Conservation (phyloP, 1,140 invertebrate genomes). For the Drosophila gunungcola region DNA sequence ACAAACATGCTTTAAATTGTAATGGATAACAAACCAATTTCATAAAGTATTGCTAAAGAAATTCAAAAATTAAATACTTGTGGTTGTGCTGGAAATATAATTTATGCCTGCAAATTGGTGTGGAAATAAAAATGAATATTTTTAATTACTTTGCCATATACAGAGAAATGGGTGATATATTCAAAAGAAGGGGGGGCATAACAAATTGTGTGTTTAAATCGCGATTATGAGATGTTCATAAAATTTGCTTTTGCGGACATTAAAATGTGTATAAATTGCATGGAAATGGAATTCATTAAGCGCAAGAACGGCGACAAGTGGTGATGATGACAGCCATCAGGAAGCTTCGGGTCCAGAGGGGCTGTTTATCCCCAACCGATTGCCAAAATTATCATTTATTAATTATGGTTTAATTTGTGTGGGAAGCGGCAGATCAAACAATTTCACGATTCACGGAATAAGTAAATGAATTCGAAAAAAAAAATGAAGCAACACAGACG, state of each 20-base stretch:
- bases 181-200: slow-evolving; percentile 15
- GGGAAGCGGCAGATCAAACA: slow-evolving; percentile 68
- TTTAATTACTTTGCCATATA: slow-evolving; percentile 11
- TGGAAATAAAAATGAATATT: slow-evolving; percentile 9
- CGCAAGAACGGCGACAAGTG: background rate
- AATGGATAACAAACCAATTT: too few species aligned
- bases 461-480: background rate
- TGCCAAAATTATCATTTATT: slow-evolving; percentile 74
- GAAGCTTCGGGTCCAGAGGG: background rate
- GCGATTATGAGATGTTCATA: slow-evolving; percentile 70
- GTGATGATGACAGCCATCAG: slow-evolving; percentile 8
- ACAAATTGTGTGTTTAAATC: slow-evolving; percentile 75
- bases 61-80: background rate
- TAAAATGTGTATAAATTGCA: slow-evolving; percentile 73
- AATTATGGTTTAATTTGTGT: slow-evolving; percentile 82
- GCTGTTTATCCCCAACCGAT: slow-evolving; percentile 1
- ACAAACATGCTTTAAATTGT: too few species aligned
- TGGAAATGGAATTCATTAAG: slow-evolving; percentile 47
- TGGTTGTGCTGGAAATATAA: background rate
- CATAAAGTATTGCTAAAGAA: background rate
- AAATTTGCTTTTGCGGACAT: slow-evolving; percentile 73
- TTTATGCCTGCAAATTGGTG: background rate
- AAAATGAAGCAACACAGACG: slow-evolving; percentile 3
- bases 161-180: background rate
- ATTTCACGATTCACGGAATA: slow-evolving; percentile 1